Evolutionary conservation across 2,888 invertebrate species (phyloP).

Genomic region (Trachelus iudaicus): DNA sequence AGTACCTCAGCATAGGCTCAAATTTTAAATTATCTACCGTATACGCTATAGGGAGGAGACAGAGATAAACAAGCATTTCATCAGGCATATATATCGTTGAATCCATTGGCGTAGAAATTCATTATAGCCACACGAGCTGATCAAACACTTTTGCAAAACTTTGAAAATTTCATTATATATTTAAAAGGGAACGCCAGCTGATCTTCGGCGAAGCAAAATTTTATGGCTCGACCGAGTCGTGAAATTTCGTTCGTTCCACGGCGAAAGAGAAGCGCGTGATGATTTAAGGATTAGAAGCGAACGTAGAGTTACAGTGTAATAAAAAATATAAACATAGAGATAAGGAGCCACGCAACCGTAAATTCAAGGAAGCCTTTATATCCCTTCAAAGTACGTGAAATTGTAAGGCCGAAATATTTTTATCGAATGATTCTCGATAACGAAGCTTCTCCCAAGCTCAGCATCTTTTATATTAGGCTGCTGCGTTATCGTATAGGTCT

Average conservation of each 20-base stretch:
- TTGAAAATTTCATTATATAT: neutral
- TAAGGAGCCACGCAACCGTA: neutral
- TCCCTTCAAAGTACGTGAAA: neutral
- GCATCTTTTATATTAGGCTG: neutral
- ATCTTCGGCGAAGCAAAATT: neutral
- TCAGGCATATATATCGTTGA: neutral
- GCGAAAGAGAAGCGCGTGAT: too few species aligned
- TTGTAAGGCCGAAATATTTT: neutral
- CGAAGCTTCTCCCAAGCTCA: neutral
- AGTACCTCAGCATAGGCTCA: neutral
- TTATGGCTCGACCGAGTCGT: too few species aligned
- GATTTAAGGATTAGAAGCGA: too few species aligned
- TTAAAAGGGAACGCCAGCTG: neutral
- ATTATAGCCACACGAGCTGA: neutral
- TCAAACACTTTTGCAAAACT: neutral
- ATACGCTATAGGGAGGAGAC: too few species aligned
- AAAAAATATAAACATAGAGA: neutral
- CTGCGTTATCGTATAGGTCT: too few species aligned
- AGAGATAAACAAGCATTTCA: neutral
- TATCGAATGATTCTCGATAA: neutral
- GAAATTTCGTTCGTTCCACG: too few species aligned
- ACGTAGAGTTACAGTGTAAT: too few species aligned
- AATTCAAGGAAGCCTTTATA: neutral
- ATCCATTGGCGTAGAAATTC: neutral
- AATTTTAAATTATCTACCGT: neutral